These are phyloP conservation scores for Podilymbus podiceps DNA, from an alignment of 2,113 vertebrate genomes.

Conservation along the genomic window DNA sequence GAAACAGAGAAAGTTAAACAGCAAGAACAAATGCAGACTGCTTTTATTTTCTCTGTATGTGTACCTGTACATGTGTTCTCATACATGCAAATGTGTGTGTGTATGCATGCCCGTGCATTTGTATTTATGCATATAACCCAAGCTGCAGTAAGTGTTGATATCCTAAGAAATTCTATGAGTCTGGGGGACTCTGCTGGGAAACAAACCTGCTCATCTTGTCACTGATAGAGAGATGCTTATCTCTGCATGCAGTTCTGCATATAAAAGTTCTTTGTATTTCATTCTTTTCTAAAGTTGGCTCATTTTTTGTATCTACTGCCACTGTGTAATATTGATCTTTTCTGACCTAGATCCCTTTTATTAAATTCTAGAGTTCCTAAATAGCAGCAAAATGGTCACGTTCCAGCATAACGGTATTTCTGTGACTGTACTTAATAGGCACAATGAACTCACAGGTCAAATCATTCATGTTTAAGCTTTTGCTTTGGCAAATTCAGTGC, in stretches of 20 bases:
- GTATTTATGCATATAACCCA: neutral
- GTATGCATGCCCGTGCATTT: neutral
- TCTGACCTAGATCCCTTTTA: neutral
- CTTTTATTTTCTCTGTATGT: neutral
- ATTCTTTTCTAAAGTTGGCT: neutral
- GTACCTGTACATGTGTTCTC: fast-evolving
- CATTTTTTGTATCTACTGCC: neutral
- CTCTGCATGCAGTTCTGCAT: neutral
- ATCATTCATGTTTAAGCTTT: neutral
- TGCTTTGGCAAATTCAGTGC: neutral
- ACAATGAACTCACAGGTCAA: neutral
- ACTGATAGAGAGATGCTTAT: neutral
- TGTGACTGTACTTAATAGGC: neutral
- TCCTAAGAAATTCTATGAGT: neutral
- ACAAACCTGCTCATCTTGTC: neutral
- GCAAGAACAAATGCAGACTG: neutral
- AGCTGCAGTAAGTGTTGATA: neutral
- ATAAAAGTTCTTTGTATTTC: too few relatives aligned
- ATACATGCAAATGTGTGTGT: neutral
- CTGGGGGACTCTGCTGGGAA: neutral
- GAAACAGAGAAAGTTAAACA: neutral
- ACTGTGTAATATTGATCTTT: neutral
- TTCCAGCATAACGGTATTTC: neutral
- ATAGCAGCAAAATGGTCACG: neutral
- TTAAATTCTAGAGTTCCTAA: neutral